Evolutionary conservation across 2,888 invertebrate species (phyloP).

Genomic region (Drosophila cognata): DNA sequence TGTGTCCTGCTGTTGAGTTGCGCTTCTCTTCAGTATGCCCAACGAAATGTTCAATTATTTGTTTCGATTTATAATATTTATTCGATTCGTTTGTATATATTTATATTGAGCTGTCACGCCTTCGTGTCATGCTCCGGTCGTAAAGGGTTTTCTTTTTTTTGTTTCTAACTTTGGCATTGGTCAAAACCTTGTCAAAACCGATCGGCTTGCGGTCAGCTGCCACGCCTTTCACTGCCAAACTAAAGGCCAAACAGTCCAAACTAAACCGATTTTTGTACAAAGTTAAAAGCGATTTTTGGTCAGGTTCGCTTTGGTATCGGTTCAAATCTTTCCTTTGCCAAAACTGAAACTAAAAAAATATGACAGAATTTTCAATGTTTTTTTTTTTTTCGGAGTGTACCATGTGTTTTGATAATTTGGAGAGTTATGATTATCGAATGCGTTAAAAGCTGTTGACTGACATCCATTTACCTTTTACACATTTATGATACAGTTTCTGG

Average conservation of each 20-base stretch:
- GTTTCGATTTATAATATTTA: not conserved
- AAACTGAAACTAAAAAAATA: not conserved
- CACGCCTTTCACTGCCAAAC: not conserved
- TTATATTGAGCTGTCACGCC: not conserved
- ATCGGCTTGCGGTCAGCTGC: too few species aligned
- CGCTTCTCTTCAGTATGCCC: not conserved
- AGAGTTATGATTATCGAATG: conserved; percentile 14
- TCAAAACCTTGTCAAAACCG: too few species aligned
- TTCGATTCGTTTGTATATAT: not conserved
- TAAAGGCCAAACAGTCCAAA: not conserved
- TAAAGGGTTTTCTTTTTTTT: not conserved
- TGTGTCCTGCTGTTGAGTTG: not conserved
- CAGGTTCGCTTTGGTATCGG: not conserved
- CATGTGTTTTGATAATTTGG: not conserved
- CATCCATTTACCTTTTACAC: not conserved
- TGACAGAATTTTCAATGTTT: too few species aligned
- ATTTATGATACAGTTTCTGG: not conserved
- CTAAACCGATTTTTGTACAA: not conserved
- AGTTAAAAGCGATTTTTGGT: not conserved
- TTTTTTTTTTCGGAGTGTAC: not conserved
- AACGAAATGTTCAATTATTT: conserved; percentile 4
- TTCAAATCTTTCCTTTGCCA: not conserved
- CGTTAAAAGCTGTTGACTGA: conserved; percentile 6
- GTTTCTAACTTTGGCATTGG: not conserved
- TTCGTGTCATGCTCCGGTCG: too few species aligned